These are phyloP conservation scores for Aplidium turbinatum DNA, from an alignment of 23 tunicate genomes.

Conservation along the genomic window DNA sequence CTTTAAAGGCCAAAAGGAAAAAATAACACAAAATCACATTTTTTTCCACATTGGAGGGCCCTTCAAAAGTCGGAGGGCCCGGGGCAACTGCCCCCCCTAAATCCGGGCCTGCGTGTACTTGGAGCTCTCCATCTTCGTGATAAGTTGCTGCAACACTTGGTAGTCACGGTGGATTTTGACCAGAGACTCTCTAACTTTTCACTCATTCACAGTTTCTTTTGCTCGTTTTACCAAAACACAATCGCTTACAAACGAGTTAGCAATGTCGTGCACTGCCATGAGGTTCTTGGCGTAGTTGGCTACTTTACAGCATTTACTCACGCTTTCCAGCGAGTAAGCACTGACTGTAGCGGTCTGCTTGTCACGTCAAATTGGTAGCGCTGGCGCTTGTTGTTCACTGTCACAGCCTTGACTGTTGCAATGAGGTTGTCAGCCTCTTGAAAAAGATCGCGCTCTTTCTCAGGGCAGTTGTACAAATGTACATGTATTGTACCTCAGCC, in stretches of 20 bases:
- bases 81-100: too few relatives aligned
- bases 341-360: constrained; percentile 50
- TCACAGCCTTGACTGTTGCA: constrained; percentile 55
- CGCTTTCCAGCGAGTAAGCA: constrained; percentile 55
- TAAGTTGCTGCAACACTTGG: constrained; percentile 59
- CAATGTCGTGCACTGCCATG: constrained; percentile 39
- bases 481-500: too few relatives aligned
- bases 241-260: constrained; percentile 45
- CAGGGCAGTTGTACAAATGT: constrained; percentile 55
- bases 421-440: constrained; percentile 55
- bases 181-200: constrained; percentile 43
- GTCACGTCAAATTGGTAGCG: constrained; percentile 26
- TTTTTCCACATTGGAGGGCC: too few relatives aligned
- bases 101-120: too few relatives aligned
- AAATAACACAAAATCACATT: too few relatives aligned
- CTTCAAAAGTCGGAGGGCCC: too few relatives aligned
- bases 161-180: constrained; percentile 56
- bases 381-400: constrained; percentile 47
- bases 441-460: constrained; percentile 46
- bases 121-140: constrained; percentile 47
- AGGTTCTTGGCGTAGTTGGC: constrained; percentile 41
- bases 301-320: constrained; percentile 45
- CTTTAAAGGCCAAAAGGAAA: too few relatives aligned
- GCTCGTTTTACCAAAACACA: constrained; percentile 52
- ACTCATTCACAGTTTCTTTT: constrained; percentile 33